These are phyloP conservation scores for Coranthus polyacanthus DNA, from an alignment of 2,797 vertebrate species.

Conservation along the genomic window DNA sequence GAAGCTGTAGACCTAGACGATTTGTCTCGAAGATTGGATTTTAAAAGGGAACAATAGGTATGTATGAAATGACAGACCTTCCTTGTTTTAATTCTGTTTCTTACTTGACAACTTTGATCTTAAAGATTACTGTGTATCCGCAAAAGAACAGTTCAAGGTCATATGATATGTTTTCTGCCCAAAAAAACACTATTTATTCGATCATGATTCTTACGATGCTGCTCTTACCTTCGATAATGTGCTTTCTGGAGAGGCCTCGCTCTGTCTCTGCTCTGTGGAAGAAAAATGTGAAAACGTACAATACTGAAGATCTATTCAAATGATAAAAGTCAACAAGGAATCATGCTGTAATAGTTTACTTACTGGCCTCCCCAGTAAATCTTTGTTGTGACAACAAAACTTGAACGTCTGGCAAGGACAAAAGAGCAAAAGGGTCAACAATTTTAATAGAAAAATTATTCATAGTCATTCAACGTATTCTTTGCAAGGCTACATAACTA, in stretches of 20 bases:
- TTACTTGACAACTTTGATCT: too few relatives aligned
- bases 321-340: constrained; percentile 4
- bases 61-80: too few relatives aligned
- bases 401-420: constrained; percentile 87
- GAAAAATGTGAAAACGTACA: constrained; percentile 23
- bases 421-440: neutral
- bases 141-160: too few relatives aligned
- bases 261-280: constrained; percentile 91
- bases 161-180: too few relatives aligned
- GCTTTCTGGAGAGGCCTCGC: constrained; percentile 92
- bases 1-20: too few relatives aligned
- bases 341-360: constrained; percentile 73
- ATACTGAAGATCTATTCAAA: constrained; percentile 23
- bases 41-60: too few relatives aligned
- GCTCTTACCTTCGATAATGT: constrained; percentile 92
- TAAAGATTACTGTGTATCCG: too few relatives aligned
- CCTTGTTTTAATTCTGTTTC: too few relatives aligned
- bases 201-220: neutral
- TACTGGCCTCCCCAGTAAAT: constrained; percentile 96
- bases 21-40: too few relatives aligned
- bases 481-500: too few relatives aligned
- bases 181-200: neutral
- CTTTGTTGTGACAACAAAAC: constrained; percentile 94
- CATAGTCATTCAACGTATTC: neutral
- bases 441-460: neutral